Evolutionary conservation across 1,140 invertebrate genomes (phyloP), one percentile per base, ranked within the genome.

Genomic region (Procambarus clarkii): DNA sequence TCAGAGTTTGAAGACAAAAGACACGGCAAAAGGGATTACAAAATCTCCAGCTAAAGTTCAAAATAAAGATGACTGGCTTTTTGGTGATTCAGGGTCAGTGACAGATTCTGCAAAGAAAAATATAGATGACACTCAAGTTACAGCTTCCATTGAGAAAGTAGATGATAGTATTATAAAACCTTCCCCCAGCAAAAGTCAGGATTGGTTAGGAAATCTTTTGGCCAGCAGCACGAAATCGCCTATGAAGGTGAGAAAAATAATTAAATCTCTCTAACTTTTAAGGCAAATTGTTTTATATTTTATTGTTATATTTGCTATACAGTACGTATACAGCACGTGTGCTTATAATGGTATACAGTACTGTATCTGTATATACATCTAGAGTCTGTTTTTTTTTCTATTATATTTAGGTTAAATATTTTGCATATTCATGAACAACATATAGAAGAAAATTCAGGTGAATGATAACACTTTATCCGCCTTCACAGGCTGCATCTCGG

Each of bases 41-140:
- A 86, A 34, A 18, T 50, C 18, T 45, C 50, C 69, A 15, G 11
- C 46, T 44, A 78, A 48, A 48, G 2, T 8, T 54, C 18, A 50
- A 48, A 74, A n/a, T 48, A 81, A 74, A 50, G 58, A 80, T 88
- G 86, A 88, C 21, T 88, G 86, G 86, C 46, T 88, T 58, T 88
- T 88, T 88, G 78, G 79, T 24, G 64, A 64, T 88, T 71, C 79
- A 45, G 79, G 77, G n/a, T 69, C 46, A 71, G 77, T 58, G 21
- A 18, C 78, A 7, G 54, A 71, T 15, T 18, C 60, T 54, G 21
- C 46, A 11, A 88, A 82, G 64, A 88, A 54, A 58, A 71, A 81
- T n/a, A 88, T 81, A 13, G 86, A 71, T 46, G 64, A 71, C 45
- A 34, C 44, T 13, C 21, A 34, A 79, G 77, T 79, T 13, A 64